A percentile compares a stretch with the other conserved stretches of the same genome.
Conservation (phyloP, 1,140 invertebrate genomes). For the Trachymyrmex cornetzi region DNA sequence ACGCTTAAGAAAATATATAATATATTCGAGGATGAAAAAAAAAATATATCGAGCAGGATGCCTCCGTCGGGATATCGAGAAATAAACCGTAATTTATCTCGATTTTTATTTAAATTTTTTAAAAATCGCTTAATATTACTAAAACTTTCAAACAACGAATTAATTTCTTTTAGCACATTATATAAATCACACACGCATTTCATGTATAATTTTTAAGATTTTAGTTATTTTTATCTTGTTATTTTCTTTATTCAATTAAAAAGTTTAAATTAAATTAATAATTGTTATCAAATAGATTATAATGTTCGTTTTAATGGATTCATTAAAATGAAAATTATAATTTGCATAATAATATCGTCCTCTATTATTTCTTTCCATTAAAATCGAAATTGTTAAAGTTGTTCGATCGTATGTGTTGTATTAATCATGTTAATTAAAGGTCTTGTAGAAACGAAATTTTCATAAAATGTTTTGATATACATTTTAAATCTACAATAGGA, state of each 20-base stretch:
- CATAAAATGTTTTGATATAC: neutral
- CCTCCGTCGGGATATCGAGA: neutral
- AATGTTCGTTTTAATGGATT: slow-evolving; percentile 17
- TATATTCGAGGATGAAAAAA: slow-evolving; percentile 34
- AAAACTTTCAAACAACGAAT: slow-evolving; percentile 41
- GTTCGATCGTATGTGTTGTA: neutral
- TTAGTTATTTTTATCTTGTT: slow-evolving; percentile 42
- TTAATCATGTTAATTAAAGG: neutral
- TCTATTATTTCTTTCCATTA: slow-evolving; percentile 15
- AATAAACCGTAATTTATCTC: slow-evolving; percentile 10
- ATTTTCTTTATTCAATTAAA: slow-evolving; percentile 25
- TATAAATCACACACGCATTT: neutral
- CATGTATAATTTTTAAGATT: slow-evolving; percentile 12
- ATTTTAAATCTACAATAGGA: slow-evolving; percentile 20
- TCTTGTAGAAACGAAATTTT: neutral
- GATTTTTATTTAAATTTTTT: slow-evolving; percentile 31
- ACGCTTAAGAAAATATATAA: slow-evolving; percentile 32
- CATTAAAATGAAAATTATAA: too few species aligned
- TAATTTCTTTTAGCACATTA: slow-evolving; percentile 5
- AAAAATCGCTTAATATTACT: slow-evolving; percentile 42
- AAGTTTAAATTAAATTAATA: slow-evolving; percentile 4
- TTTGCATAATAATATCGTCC: slow-evolving; percentile 2
- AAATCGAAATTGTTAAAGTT: neutral
- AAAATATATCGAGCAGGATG: slow-evolving; percentile 33
- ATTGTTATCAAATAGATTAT: slow-evolving; percentile 31